These are phyloP conservation scores for Phrynosoma blainvillii DNA, from an alignment of 2,113 vertebrate species.

Conservation along the genomic window DNA sequence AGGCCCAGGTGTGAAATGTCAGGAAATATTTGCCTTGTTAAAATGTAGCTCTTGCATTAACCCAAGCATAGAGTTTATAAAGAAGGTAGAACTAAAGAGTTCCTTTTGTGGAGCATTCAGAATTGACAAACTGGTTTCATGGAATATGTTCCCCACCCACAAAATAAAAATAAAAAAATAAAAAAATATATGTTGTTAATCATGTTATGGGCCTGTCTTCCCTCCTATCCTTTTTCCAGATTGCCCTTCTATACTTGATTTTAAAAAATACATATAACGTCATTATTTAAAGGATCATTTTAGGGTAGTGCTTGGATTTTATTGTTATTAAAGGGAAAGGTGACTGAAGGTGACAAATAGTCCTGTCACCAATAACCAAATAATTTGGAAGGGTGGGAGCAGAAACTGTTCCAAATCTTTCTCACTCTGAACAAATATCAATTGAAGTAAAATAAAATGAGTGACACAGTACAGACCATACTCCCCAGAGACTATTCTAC, in stretches of 20 bases:
- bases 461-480: neutral
- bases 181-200: too few relatives aligned
- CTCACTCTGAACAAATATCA: conserved; percentile 20
- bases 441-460: conserved; percentile 42
- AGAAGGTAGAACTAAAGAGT: neutral
- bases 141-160: neutral
- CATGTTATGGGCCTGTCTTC: conserved; percentile 22
- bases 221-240: neutral
- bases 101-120: neutral
- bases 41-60: conserved; percentile 13
- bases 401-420: conserved; percentile 13
- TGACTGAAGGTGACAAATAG: neutral
- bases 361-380: conserved; percentile 23
- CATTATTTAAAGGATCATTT: conserved; percentile 21
- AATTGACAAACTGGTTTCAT: neutral
- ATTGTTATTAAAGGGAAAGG: conserved; percentile 17
- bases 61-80: conserved; percentile 33
- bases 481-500: neutral
- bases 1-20: conserved; percentile 37
- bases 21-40: conserved; percentile 42
- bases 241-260: neutral
- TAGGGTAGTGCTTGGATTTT: conserved; percentile 13
- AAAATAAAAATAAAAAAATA: too few relatives aligned
- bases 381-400: neutral
- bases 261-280: neutral